Percentiles rank a stretch among this genome's conserved stretches.
These are phyloP conservation scores for Odontomachus brunneus DNA, from an alignment of 1,140 invertebrate genomes.

Conservation along the genomic window DNA sequence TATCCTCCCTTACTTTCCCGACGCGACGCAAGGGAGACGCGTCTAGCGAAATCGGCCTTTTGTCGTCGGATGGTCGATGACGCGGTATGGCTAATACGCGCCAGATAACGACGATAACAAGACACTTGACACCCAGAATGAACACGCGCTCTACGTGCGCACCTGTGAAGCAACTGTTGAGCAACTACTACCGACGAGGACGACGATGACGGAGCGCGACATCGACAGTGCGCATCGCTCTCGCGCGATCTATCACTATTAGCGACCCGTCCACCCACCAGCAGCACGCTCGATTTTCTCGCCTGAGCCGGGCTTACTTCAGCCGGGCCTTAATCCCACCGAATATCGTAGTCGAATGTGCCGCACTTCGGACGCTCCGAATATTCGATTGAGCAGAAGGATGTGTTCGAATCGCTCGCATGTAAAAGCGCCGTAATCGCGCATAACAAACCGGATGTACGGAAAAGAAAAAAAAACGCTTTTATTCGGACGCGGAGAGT, in stretches of 20 bases:
- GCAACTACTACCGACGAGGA: slow-evolving; percentile 7
- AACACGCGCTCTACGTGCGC: slow-evolving; percentile 25
- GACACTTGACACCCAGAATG: slow-evolving; percentile 65
- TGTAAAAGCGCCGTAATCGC: too few species aligned
- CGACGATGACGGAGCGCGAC: neutral
- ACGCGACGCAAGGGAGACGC: too few species aligned
- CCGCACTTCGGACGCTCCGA: neutral
- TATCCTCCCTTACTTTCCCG: too few species aligned
- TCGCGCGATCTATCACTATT: slow-evolving; percentile 31
- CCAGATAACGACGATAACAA: slow-evolving; percentile 71
- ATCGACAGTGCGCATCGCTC: neutral
- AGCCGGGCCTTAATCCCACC: neutral
- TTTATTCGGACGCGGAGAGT: too few species aligned
- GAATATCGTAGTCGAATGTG: neutral
- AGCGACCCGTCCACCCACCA: neutral
- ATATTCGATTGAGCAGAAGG: too few species aligned
- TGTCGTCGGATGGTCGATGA: neutral
- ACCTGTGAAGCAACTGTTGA: slow-evolving; percentile 59
- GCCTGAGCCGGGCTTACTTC: neutral
- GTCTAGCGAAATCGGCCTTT: too few species aligned
- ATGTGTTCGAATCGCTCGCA: too few species aligned
- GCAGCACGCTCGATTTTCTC: neutral
- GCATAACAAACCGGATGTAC: too few species aligned
- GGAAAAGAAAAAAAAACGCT: too few species aligned
- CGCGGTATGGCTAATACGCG: slow-evolving; percentile 29